These are phyloP conservation scores for Lanius collurio DNA, from an alignment of 2,113 vertebrate species.

Conservation along the genomic window DNA sequence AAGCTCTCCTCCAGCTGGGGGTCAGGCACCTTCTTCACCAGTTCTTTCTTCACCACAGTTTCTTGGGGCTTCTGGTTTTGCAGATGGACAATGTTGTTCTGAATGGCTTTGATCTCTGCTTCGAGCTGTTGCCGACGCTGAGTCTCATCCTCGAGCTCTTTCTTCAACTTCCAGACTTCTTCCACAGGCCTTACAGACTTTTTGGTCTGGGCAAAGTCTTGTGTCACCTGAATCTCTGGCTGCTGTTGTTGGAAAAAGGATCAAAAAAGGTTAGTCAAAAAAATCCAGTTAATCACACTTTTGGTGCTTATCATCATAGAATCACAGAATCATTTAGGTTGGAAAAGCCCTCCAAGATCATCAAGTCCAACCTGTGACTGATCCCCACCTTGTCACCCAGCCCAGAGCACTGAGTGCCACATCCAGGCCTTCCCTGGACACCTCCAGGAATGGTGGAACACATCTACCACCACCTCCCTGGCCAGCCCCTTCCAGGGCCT, in stretches of 20 bases:
- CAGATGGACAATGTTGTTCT: conserved; percentile 85
- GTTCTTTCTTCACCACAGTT: conserved; percentile 86
- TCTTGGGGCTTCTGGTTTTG: conserved; percentile 89
- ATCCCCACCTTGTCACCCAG: neutral
- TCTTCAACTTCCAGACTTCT: conserved; percentile 87
- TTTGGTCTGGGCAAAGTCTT: conserved; percentile 67
- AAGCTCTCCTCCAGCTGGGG: conserved; percentile 88
- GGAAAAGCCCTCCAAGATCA: neutral
- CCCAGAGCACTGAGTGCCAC: neutral
- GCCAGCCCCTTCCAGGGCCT: neutral
- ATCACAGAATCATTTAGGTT: neutral
- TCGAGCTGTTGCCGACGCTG: conserved; percentile 90
- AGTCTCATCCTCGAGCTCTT: conserved; percentile 88
- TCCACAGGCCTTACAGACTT: conserved; percentile 58
- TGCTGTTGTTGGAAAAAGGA: conserved; percentile 75
- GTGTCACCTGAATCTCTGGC: conserved; percentile 73
- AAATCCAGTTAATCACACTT: neutral
- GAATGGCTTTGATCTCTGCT: conserved; percentile 83
- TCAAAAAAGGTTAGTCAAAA: neutral
- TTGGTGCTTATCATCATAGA: neutral
- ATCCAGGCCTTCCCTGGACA: fast-evolving
- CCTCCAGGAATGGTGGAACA: neutral
- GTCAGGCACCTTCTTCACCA: conserved; percentile 91
- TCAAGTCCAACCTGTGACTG: neutral
- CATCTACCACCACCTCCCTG: neutral